A percentile compares a stretch with the other conserved stretches of the same genome.
Evolutionary conservation across 2,797 vertebrate genomes (phyloP).

Genomic region (Hozukius guyotensis): DNA sequence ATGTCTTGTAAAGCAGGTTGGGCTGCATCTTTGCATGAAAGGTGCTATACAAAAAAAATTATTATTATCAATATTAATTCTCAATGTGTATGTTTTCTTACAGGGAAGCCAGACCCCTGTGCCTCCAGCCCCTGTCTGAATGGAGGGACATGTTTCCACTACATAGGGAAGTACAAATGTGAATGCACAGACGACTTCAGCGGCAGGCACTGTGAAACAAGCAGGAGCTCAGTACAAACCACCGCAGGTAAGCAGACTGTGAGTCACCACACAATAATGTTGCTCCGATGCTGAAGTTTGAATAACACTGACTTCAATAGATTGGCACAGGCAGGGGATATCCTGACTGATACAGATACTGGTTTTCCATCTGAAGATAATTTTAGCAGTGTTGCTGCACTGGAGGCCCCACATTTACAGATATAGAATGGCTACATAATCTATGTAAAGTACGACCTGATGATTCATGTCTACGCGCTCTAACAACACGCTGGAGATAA

Average conservation of each 20-base stretch:
- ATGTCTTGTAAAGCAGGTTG: not conserved
- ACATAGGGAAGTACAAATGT: constrained; percentile 98
- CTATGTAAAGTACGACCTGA: constrained; percentile 53
- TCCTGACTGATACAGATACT: constrained; percentile 47
- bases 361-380: constrained; percentile 56
- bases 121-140: constrained; percentile 95
- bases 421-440: constrained; percentile 50
- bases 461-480: constrained; percentile 60
- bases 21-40: too few species aligned
- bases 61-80: not conserved
- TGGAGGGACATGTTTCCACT: constrained; percentile 97
- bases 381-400: constrained; percentile 73
- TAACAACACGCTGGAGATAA: constrained; percentile 45
- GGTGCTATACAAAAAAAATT: not conserved
- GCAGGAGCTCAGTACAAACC: constrained; percentile 65
- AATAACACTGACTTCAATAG: constrained; percentile 13
- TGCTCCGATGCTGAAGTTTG: constrained; percentile 16
- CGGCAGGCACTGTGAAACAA: constrained; percentile 92
- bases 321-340: constrained; percentile 33
- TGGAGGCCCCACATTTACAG: constrained; percentile 43
- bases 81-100: constrained; percentile 40
- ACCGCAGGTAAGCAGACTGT: constrained; percentile 71
- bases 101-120: constrained; percentile 96
- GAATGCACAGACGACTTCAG: constrained; percentile 90
- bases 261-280: constrained; percentile 23